Conservation (phyloP, 1,140 invertebrate genomes). For the Drosophila kepulauana region DNA sequence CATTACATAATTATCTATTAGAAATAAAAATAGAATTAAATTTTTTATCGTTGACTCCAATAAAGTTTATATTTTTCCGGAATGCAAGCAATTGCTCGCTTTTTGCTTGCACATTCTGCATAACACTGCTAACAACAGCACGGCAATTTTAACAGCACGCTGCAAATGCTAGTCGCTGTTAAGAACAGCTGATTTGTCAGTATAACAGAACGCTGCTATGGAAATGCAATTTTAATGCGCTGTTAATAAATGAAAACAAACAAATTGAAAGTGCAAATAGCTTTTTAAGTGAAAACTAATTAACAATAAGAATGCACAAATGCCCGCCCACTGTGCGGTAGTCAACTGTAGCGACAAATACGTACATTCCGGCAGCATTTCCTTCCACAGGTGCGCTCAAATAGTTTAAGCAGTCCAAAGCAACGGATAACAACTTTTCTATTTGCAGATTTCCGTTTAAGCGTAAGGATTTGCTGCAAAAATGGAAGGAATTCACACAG, state of each 20-base stretch:
- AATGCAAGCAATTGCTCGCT: too few relatives aligned
- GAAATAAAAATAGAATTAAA: too few relatives aligned
- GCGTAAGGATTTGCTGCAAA: constrained; percentile 68
- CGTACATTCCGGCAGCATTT: constrained; percentile 76
- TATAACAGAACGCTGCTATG: background rate
- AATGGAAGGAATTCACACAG: constrained; percentile 76
- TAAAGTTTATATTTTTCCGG: too few relatives aligned
- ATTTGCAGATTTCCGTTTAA: constrained; percentile 75
- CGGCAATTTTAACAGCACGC: background rate
- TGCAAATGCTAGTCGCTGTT: background rate
- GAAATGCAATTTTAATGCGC: background rate
- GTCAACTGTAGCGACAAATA: constrained; percentile 82
- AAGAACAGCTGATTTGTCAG: constrained; percentile 1
- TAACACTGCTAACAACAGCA: too few relatives aligned
- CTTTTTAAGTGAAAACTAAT: background rate
- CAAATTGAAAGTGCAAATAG: background rate
- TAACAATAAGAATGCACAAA: constrained; percentile 36
- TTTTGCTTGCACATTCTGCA: background rate
- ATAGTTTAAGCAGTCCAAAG: background rate
- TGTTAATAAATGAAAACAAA: constrained; percentile 7
- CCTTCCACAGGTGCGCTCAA: constrained; percentile 73
- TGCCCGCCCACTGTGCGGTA: constrained; percentile 81
- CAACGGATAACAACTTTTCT: background rate
- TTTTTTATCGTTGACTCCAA: too few relatives aligned
- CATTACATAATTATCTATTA: too few relatives aligned